Evolutionary conservation across 2,888 invertebrate species (phyloP).

Genomic region (Melanostoma mellinum): DNA sequence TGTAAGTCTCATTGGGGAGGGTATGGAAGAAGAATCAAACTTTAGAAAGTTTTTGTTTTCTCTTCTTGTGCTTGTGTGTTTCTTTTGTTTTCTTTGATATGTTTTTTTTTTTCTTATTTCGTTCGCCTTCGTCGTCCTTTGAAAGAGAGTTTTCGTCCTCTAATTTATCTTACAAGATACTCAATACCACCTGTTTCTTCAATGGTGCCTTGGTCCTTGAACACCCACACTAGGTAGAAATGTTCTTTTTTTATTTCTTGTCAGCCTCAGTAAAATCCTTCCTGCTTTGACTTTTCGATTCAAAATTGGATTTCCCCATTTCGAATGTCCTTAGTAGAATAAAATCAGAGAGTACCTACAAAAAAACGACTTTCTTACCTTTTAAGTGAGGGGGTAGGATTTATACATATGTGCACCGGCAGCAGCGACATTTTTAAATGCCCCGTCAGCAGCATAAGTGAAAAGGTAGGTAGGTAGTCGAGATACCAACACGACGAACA

Average conservation of each 20-base stretch:
- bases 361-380: slow-evolving; percentile 16
- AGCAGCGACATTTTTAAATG: slow-evolving; percentile 65
- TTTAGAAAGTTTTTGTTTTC: slow-evolving; percentile 42
- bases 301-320: slow-evolving; percentile 70
- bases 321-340: slow-evolving; percentile 61
- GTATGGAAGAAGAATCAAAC: slow-evolving; percentile 15
- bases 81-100: not conserved
- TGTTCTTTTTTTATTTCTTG: slow-evolving; percentile 18
- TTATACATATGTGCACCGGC: slow-evolving; percentile 19
- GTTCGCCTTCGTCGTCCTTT: not conserved
- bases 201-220: slow-evolving; percentile 25
- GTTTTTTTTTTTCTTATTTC: slow-evolving; percentile 6
- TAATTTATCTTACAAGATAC: slow-evolving; percentile 55
- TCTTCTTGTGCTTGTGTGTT: slow-evolving; percentile 8
- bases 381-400: not conserved
- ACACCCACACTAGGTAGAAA: not conserved
- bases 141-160: slow-evolving; percentile 21
- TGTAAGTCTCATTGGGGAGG: not conserved
- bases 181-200: slow-evolving; percentile 66
- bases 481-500: slow-evolving; percentile 27
- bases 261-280: slow-evolving; percentile 54
- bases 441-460: slow-evolving; percentile 69
- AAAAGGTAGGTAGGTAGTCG: slow-evolving; percentile 34
- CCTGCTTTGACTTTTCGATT: slow-evolving; percentile 51
- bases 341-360: slow-evolving; percentile 9